A percentile compares a stretch with the other conserved stretches of the same genome.
Evolutionary conservation across 2,797 vertebrate genomes (phyloP).

Genomic region (Artibeus lituratus): DNA sequence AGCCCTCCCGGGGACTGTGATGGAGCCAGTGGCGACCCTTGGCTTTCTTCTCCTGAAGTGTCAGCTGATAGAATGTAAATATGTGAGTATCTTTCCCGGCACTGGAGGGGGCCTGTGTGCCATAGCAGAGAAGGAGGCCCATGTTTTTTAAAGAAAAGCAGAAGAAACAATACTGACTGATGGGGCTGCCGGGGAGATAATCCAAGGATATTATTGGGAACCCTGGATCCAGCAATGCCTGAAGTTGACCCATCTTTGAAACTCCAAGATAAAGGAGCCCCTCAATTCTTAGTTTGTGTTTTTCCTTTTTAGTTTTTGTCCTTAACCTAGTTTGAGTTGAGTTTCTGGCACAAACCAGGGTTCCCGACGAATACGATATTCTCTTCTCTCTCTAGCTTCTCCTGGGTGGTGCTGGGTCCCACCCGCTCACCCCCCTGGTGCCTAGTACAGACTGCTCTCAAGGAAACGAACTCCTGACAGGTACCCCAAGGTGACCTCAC

Average conservation of each 20-base stretch:
- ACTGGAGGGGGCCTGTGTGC: neutral
- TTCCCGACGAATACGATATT: neutral
- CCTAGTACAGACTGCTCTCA: neutral
- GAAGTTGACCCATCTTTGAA: neutral
- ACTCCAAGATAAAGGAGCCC: neutral
- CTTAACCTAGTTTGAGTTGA: neutral
- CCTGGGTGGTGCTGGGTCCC: neutral
- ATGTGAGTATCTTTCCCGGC: neutral
- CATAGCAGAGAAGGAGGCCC: neutral
- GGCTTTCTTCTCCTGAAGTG: neutral
- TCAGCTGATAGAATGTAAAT: neutral
- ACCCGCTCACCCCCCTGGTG: neutral
- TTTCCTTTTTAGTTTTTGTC: neutral
- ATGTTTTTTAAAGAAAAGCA: neutral
- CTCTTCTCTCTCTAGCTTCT: neutral
- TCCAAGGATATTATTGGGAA: neutral
- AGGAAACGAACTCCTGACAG: neutral
- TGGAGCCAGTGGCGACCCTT: neutral
- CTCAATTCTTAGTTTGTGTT: neutral
- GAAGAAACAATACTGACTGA: neutral
- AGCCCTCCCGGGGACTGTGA: neutral
- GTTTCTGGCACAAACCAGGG: neutral
- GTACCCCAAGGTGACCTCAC: neutral
- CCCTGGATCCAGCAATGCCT: neutral
- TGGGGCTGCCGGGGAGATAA: neutral